Base-by-base conservation (phyloP, 2,888 invertebrate species). In the Ophraella communa region DNA sequence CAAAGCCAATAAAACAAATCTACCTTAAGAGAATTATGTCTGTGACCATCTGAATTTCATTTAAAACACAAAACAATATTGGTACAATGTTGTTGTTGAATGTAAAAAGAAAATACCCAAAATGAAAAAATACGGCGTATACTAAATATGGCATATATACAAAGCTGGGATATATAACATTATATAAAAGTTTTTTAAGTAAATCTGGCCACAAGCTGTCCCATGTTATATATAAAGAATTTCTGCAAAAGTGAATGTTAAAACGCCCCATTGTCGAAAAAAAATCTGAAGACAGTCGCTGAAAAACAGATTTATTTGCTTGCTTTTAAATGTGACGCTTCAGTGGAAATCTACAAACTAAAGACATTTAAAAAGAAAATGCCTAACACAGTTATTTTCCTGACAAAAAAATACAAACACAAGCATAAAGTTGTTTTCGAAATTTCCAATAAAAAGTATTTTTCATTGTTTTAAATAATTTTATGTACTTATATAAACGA, bases 181-280 rank as follows among this genome's bases (percentile, higher is more conserved):
- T 18, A 57, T 20, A 56, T 18, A 47, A 10, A 47, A 57, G 57
- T 47, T 57, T 57, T 57, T 57, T 57, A 57, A 47, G 45, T 47
- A 45, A 57, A 57, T 57, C 57, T 47, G 33, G 47, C 44, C 47
- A 21, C 47, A 11, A n/a, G 30, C 33, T 33, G 47, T 30, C 57
- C 14, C 14, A 21, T 45, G n/a, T 20, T 47, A 30, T 33, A 21
- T 57, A 47, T 18, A 30, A 33, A 17, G 57, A 47, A 57, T 47
- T 21, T 45, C 21, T 27, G 47, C 14, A 57, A 57, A 57, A 47
- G 47, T 23, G 45, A 47, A 47, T 47, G 47, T 47, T 45, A 4
- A n/a, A n/a, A n/a, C 14, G 47, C 47, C 7, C 21, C 23, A 23
- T 21, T 47, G 21, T 47, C 11, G 21, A 5, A 23, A 47, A 47